Evolutionary conservation across 2,888 invertebrate species (phyloP), one percentile per base, ranked within the genome.

Genomic region (Trachelus tabidus): DNA sequence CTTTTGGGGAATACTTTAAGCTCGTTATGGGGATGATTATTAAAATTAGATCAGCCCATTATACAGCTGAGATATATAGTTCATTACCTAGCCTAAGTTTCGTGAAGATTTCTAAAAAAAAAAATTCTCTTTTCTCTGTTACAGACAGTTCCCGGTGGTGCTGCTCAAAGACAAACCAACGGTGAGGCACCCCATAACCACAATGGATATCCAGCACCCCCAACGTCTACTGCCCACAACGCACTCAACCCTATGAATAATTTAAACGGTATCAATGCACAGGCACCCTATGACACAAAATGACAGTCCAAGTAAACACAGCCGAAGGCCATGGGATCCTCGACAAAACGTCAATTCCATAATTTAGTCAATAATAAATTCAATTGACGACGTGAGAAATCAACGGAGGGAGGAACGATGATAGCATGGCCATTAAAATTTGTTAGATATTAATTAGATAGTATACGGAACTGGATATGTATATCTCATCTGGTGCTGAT

Each of bases 221-320:
- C 90, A 30, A 89, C 89, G 77, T 86, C 90, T 73, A 88, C 87
- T 81, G 85, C 88, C 81, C 89, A 89, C 86, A 89, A 86, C 84
- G 85, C 88, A 79, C 86, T 90, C 77, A 90, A 87, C 85, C 87
- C 89, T 78, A 89, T 90, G 90, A 90, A 90, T 86, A 90, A 90
- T 89, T 87, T 90, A 83, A 90, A 90, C 85, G 89, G 89, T 80
- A 90, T 90, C 87, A 90, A 87, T 85, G 88, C 90, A 73, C 90
- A 89, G 84, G 83, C 90, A 81, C 84, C 87, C 79, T 91, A 90
- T 87, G 91, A 91, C 73, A 81, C 89, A 79, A 91, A 91, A 91
- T 91, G 91, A 91, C 91, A 89, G 83, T 84, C 89, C 80, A 91
- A 91, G 86, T 91, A 90, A 89, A 56, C 23, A 56, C 9, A 56